A percentile compares a stretch with the other conserved stretches of the same genome.
Conservation (phyloP, 2,888 invertebrate genomes). For the Aphelenchoides bicaudatus region DNA sequence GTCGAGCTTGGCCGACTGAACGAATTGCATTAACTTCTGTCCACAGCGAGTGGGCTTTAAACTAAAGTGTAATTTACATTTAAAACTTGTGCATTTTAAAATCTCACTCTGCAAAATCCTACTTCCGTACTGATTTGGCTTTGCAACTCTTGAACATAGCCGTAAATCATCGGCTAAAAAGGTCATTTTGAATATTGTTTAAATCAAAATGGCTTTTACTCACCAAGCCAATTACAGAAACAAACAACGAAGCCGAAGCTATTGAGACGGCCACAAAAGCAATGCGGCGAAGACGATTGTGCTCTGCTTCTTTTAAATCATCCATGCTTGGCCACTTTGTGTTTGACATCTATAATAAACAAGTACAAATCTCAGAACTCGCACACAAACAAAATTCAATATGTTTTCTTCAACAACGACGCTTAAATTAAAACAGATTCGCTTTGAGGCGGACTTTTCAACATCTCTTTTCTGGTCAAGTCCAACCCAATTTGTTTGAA, state of each 20-base stretch:
- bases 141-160: slow-evolving; percentile 19
- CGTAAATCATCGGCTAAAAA: slow-evolving; percentile 21
- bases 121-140: slow-evolving; percentile 20
- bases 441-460: too few relatives aligned
- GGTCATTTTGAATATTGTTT: too few relatives aligned
- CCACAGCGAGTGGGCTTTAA: slow-evolving; percentile 20
- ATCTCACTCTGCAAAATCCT: slow-evolving; percentile 18
- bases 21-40: slow-evolving; percentile 23
- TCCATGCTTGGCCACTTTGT: slow-evolving; percentile 1
- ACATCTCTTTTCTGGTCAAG: too few relatives aligned
- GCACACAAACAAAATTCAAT: slow-evolving; percentile 88
- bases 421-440: too few relatives aligned
- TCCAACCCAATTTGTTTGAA: too few relatives aligned
- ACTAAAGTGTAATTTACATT: not conserved
- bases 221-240: slow-evolving; percentile 16
- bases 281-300: slow-evolving; percentile 20
- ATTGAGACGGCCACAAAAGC: slow-evolving; percentile 23
- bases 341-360: not conserved
- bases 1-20: not conserved
- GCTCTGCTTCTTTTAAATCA: slow-evolving; percentile 19
- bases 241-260: slow-evolving; percentile 20
- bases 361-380: too few relatives aligned
- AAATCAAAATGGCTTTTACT: too few relatives aligned
- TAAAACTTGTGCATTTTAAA: not conserved
- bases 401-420: slow-evolving; percentile 85